These are phyloP conservation scores for Trissolcus japonicus DNA, from an alignment of 2,888 invertebrate genomes.

Conservation along the genomic window DNA sequence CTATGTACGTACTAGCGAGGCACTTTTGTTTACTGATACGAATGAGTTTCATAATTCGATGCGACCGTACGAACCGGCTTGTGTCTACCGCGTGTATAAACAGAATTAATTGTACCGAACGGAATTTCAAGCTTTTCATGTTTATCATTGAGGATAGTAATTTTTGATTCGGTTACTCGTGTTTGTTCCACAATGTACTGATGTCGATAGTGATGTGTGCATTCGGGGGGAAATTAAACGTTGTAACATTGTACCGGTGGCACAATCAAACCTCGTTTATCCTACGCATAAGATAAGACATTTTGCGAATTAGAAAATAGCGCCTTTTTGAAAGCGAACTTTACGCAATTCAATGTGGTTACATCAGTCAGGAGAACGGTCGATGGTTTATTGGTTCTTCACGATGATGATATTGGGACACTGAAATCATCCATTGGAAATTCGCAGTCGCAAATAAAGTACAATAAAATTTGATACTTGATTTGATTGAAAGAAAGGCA, in stretches of 20 bases:
- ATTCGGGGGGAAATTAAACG: conserved; percentile 11
- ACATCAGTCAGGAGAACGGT: conserved; percentile 19
- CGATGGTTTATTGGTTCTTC: conserved; percentile 14
- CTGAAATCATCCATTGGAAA: too few species aligned
- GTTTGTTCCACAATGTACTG: too few species aligned
- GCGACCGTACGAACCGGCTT: background rate
- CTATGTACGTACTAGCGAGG: background rate
- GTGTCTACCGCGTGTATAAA: too few species aligned
- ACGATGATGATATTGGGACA: too few species aligned
- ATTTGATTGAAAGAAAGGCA: too few species aligned
- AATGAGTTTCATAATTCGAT: background rate
- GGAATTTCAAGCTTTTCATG: too few species aligned
- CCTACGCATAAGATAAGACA: conserved; percentile 16
- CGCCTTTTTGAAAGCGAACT: conserved; percentile 16
- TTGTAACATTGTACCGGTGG: conserved; percentile 4
- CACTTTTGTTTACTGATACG: conserved; percentile 9
- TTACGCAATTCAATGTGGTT: conserved; percentile 13
- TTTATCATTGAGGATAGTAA: too few species aligned
- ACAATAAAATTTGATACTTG: too few species aligned
- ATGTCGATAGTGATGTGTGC: background rate
- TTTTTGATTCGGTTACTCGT: too few species aligned
- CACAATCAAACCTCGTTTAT: conserved; percentile 22
- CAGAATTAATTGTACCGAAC: too few species aligned
- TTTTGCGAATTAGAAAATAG: background rate
- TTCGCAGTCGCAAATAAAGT: too few species aligned